Base-by-base conservation (phyloP, 2,888 invertebrate species). In the Opisthograptis luteolata region DNA sequence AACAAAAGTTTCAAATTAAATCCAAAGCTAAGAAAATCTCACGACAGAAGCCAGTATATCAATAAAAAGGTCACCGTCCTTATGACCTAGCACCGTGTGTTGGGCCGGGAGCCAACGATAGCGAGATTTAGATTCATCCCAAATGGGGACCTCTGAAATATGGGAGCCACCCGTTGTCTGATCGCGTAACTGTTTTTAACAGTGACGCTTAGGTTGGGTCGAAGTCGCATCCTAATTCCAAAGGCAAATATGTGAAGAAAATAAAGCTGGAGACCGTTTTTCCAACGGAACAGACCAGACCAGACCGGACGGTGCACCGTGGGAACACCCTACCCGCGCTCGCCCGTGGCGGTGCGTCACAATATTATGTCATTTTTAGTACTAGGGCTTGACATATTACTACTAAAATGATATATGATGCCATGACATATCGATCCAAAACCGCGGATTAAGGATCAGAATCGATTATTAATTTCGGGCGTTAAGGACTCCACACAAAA, bases 61-160 rank as follows among this genome's bases (percentile, higher is more conserved):
- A 35, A 35, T 35, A 35, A 28, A 28, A 39, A 27, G 39, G 39
- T 28, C 28, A 20, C 10, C 13, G 42, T 42, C 42, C 32, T 42
- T 25, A 28, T 42, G 32, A 37, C 37, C 28, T 45, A 9, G 10
- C 24, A 22, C 10, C 36, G 13, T 49, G 58, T 50, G 40, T 56
- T 66, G 76, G 80, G 79, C 73, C 64, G 44, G 36, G 68, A 76
- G 81, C 81, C 84, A 84, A 76, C 65, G 70, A 75, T 76, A 74
- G 67, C 62, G 69, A 77, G 78, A 83, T 84, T 82, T 79, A 80
- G 75, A 79, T 75, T 76, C 74, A 75, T 75, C 70, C 77, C 66
- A 47, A 76, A 74, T 66, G 70, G 71, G 62, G 60, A 62, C 64
- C 61, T 63, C 71, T 79, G 72, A 79, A 73, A 79, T 79, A 81